These are phyloP conservation scores for Phalacrocorax carbo DNA, from an alignment of 2,113 vertebrate species.

Conservation along the genomic window DNA sequence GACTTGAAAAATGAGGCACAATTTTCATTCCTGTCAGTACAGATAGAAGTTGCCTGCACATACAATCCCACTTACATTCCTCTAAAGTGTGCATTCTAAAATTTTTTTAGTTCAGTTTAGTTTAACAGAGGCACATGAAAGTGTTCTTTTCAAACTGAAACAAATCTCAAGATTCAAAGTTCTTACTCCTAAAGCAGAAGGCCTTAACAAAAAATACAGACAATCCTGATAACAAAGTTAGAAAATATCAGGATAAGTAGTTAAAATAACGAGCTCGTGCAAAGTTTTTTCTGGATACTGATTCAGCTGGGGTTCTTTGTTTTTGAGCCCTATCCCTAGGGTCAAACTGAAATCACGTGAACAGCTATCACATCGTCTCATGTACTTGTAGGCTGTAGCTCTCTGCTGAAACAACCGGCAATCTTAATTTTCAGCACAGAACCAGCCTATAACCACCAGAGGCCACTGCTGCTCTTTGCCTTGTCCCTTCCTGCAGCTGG, in stretches of 20 bases:
- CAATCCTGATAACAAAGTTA: background rate
- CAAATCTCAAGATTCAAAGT: background rate
- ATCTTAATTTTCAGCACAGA: background rate
- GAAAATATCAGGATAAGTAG: background rate
- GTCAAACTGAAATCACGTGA: background rate
- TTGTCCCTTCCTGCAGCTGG: background rate
- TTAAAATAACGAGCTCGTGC: background rate
- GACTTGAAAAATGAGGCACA: background rate
- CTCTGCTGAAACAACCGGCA: background rate
- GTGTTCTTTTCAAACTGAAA: background rate
- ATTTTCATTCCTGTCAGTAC: background rate
- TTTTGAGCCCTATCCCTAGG: background rate
- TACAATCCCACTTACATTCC: background rate
- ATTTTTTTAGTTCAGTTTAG: too few relatives aligned
- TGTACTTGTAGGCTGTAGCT: background rate
- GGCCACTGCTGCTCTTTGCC: slow-evolving; percentile 47
- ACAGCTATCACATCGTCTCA: background rate
- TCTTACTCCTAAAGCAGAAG: background rate
- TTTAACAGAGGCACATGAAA: too few relatives aligned
- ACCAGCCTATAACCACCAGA: slow-evolving; percentile 3
- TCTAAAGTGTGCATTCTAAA: background rate
- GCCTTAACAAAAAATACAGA: background rate
- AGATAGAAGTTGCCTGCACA: background rate
- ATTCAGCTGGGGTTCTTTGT: background rate
- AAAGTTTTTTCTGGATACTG: background rate